Base-by-base conservation (phyloP, 2,888 invertebrate species). In the Biston betularia region DNA sequence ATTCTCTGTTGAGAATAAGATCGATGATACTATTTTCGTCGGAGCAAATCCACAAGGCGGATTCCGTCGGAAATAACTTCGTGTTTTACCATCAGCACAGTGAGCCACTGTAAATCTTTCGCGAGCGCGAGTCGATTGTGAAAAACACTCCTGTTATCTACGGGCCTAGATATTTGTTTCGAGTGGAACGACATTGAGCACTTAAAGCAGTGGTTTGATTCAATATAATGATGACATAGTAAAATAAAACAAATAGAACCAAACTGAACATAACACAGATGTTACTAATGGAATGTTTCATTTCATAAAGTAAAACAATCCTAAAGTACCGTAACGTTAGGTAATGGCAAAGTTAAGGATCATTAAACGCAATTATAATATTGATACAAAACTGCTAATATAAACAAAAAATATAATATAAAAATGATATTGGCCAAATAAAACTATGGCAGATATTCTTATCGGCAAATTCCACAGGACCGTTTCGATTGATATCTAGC, bases 1-100 rank as follows among this genome's bases (percentile, higher is more conserved):
- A 87, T 87, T 86, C 85, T 79, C 81, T 82, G 80, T 79, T 81
- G 85, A 86, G 83, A 88, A 91, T 90, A 90, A 89, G 88, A 90
- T 87, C 87, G 89, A 89, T 88, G 90, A 84, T 89, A 87, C 92
- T 93, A 93, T 92, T 92, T 91, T 87, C 76, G 89, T 83, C 88
- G 76, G 86, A 86, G 87, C 88, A 83, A 89, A 91, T 90, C 85
- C 87, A 88, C 89, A 87, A 89, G 88, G 88, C 89, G 85, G 87
- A 92, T 90, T 89, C 89, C 87, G 82, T 89, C 88, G 81, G 88
- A 92, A 91, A 92, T 92, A 92, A 89, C 90, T 89, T 79, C 75
- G 84, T 81, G 86, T 86, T 86, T 86, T 84, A 87, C 86, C 89
- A 87, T 83, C 86, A 38, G 76, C 79, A 78, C 79, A 76, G 81